A percentile compares a stretch with the other conserved stretches of the same genome.
Conservation (phyloP, 1,140 invertebrate genomes). For the Lucilia cuprina region DNA sequence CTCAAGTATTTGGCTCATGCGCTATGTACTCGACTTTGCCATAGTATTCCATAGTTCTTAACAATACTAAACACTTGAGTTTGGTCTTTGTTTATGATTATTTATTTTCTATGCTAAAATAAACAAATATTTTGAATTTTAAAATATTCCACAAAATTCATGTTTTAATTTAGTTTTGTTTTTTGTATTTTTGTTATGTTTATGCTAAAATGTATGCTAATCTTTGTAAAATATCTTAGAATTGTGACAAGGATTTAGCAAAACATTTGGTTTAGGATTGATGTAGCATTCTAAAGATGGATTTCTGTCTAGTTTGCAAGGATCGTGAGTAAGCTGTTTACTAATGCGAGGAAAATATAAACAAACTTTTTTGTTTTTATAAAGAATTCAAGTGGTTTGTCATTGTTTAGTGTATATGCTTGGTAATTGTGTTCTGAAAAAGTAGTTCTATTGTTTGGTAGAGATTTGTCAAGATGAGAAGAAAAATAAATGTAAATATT, state of each 20-base stretch:
- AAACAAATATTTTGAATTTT: conserved; percentile 8
- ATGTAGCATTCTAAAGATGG: neutral
- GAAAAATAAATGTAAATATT: too few relatives aligned
- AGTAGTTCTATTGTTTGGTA: neutral
- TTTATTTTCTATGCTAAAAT: neutral
- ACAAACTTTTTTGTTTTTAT: conserved; percentile 19
- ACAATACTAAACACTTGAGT: neutral
- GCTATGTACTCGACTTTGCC: conserved; percentile 15
- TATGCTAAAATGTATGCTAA: neutral
- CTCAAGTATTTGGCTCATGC: conserved; percentile 22
- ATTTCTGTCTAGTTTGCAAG: neutral
- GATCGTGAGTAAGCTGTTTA: neutral
- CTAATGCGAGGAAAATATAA: neutral
- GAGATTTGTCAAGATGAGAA: too few relatives aligned
- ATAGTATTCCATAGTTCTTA: neutral
- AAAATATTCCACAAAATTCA: neutral
- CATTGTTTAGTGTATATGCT: neutral
- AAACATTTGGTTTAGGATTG: neutral
- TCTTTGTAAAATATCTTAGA: neutral
- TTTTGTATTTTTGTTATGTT: neutral
- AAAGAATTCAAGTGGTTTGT: conserved; percentile 17
- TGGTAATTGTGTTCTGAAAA: neutral
- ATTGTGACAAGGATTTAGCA: neutral
- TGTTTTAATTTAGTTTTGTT: too few relatives aligned
- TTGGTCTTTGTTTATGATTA: neutral